Percentiles rank a stretch among this genome's conserved stretches.
Conservation (phyloP, 2,797 vertebrate genomes). For the Peromyscus melanophrys region DNA sequence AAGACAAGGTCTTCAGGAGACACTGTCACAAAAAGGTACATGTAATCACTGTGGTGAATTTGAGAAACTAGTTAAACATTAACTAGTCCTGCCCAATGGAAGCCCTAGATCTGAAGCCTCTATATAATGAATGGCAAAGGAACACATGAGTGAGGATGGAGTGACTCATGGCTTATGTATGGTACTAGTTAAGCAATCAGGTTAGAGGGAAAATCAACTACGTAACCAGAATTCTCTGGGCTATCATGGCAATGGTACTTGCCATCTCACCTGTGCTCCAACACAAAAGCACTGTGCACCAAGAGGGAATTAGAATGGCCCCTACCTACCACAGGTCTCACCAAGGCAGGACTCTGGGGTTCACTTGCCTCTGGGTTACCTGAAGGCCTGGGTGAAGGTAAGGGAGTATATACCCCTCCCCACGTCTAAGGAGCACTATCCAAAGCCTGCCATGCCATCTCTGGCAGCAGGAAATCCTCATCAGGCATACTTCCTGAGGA, state of each 20-base stretch:
- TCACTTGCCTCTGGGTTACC: too few relatives aligned
- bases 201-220: neutral
- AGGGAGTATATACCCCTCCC: neutral
- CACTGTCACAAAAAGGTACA: neutral
- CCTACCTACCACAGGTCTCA: neutral
- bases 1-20: neutral
- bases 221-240: too few relatives aligned
- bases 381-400: accelerated
- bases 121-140: too few relatives aligned
- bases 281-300: too few relatives aligned
- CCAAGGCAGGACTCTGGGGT: neutral
- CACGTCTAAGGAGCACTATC: neutral
- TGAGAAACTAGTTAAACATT: neutral
- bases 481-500: slow-evolving; percentile 76
- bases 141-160: neutral
- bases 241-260: neutral
- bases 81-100: neutral
- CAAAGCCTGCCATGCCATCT: slow-evolving; percentile 62
- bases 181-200: accelerated
- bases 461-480: slow-evolving; percentile 77
- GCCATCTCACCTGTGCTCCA: accelerated
- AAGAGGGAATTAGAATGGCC: too few relatives aligned
- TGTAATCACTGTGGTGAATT: neutral
- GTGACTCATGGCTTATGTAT: neutral
- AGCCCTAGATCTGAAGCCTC: neutral